Conservation (phyloP, 53 echinoderm and acorn worm species). For the Arbacia lixula region DNA sequence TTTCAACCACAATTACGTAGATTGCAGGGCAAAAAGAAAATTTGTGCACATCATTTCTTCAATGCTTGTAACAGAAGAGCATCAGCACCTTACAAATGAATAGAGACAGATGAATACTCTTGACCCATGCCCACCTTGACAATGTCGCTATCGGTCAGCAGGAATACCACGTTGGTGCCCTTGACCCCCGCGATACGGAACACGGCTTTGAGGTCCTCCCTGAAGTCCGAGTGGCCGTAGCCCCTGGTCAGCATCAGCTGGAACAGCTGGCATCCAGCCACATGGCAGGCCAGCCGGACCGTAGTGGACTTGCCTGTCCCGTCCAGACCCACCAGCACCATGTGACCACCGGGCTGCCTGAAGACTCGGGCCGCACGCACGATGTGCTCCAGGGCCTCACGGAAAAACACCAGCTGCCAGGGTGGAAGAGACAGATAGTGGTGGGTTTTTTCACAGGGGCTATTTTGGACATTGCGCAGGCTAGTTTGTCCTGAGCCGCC, state of each 20-base stretch:
- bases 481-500: too few relatives aligned
- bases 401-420: slow-evolving; percentile 96
- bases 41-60: too few relatives aligned
- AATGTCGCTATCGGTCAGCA: slow-evolving; percentile 96
- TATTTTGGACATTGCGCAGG: too few relatives aligned
- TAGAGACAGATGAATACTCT: too few relatives aligned
- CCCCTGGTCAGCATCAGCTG: slow-evolving; percentile 93
- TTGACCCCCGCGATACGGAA: slow-evolving; percentile 84
- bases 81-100: not conserved
- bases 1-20: too few relatives aligned
- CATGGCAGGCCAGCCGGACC: slow-evolving; percentile 90
- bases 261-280: slow-evolving; percentile 89
- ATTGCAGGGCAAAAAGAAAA: too few relatives aligned
- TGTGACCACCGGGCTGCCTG: slow-evolving; percentile 98
- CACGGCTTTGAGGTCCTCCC: slow-evolving; percentile 92
- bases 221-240: slow-evolving; percentile 89
- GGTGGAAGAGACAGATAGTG: too few relatives aligned
- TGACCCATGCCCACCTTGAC: slow-evolving; percentile 86
- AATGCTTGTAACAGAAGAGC: not conserved
- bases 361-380: slow-evolving; percentile 94
- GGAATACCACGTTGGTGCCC: slow-evolving; percentile 86
- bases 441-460: too few relatives aligned
- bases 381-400: slow-evolving; percentile 94
- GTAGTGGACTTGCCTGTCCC: slow-evolving; percentile 95
- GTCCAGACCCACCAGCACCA: slow-evolving; percentile 94